These are phyloP conservation scores for Riptortus pedestris DNA, from an alignment of 1,140 invertebrate genomes.

Conservation along the genomic window DNA sequence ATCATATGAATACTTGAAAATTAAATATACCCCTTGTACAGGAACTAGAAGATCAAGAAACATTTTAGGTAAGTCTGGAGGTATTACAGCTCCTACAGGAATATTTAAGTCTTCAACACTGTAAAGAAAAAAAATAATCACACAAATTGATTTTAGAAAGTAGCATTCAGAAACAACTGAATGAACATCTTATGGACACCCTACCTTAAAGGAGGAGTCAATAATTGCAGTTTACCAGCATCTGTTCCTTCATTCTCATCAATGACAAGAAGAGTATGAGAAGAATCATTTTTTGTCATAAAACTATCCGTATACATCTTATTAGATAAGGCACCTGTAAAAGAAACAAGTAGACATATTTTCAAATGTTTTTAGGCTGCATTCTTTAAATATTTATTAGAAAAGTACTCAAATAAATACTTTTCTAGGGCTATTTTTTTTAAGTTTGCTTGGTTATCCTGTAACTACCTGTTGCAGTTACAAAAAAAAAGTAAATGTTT, in stretches of 20 bases:
- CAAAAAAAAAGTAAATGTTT: too few relatives aligned
- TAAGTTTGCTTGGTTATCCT: too few relatives aligned
- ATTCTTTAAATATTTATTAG: too few relatives aligned
- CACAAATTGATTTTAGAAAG: background rate
- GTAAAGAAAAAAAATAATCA: background rate
- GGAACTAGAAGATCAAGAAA: slow-evolving; percentile 1
- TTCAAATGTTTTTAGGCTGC: too few relatives aligned
- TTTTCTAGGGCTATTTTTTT: too few relatives aligned
- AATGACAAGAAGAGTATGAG: background rate
- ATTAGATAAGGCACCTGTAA: background rate
- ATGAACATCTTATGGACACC: too few relatives aligned
- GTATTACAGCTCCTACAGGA: background rate
- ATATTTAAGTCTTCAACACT: background rate
- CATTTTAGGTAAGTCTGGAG: slow-evolving; percentile 10
- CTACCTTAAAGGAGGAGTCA: slow-evolving; percentile 5
- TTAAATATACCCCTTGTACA: background rate
- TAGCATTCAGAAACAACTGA: too few relatives aligned
- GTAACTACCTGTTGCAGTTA: too few relatives aligned
- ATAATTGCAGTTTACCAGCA: background rate
- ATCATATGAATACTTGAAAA: background rate
- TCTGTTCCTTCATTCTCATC: background rate
- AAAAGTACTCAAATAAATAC: too few relatives aligned
- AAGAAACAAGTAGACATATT: too few relatives aligned
- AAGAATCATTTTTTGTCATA: background rate
- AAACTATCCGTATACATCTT: slow-evolving; percentile 5